These are phyloP conservation scores for Phainopepla nitens DNA, from an alignment of 2,113 vertebrate species.

Conservation along the genomic window DNA sequence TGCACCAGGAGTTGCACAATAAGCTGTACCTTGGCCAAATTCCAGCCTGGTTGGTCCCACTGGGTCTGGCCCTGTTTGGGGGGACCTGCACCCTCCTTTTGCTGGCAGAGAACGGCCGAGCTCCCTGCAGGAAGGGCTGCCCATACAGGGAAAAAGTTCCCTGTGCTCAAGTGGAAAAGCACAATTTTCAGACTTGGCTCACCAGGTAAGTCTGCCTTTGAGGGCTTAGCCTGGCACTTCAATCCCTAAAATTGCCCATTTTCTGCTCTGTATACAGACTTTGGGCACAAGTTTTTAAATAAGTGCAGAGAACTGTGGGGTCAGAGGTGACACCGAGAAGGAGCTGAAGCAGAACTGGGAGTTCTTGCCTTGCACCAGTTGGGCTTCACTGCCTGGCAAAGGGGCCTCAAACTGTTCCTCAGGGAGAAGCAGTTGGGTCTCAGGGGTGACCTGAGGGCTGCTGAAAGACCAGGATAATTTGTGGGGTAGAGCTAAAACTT, in stretches of 20 bases:
- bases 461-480: neutral
- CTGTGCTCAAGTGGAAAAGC: neutral
- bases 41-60: neutral
- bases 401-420: neutral
- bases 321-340: neutral
- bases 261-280: neutral
- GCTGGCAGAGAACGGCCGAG: accelerated
- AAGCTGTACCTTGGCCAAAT: neutral
- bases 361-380: neutral
- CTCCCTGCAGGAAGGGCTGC: neutral
- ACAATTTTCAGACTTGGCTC: neutral
- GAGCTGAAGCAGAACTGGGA: neutral
- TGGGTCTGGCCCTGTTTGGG: neutral
- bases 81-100: neutral
- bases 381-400: neutral
- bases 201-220: neutral
- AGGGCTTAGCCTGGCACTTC: neutral
- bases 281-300: neutral
- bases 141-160: neutral
- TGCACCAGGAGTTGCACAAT: neutral
- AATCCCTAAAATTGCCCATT: conserved; percentile 22
- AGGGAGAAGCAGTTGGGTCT: neutral
- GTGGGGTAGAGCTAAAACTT: neutral
- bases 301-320: neutral
- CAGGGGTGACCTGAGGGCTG: neutral